Evolutionary conservation across 1,140 invertebrate species (phyloP).

Genomic region (Aradophagus sp.): DNA sequence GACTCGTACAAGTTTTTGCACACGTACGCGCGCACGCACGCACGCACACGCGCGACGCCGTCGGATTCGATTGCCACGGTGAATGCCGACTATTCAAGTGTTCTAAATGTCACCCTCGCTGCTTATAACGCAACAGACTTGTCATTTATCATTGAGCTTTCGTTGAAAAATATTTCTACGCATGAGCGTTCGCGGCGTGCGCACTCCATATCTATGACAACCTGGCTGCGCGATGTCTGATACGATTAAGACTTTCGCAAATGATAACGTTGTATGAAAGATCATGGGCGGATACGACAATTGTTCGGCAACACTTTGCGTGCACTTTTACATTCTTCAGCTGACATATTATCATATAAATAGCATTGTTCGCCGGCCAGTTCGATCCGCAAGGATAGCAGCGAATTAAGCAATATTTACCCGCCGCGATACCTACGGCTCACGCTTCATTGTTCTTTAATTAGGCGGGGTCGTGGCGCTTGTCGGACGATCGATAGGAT

Average conservation of each 20-base stretch:
- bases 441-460: constrained; percentile 26
- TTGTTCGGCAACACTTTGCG: constrained; percentile 43
- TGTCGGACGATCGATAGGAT: too few species aligned
- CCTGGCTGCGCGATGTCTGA: constrained; percentile 44
- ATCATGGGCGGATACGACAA: constrained; percentile 44
- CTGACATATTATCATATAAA: constrained; percentile 48
- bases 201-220: constrained; percentile 42
- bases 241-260: constrained; percentile 56
- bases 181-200: constrained; percentile 41
- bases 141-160: constrained; percentile 55
- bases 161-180: constrained; percentile 56
- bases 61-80: constrained; percentile 42
- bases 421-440: constrained; percentile 29
- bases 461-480: too few species aligned
- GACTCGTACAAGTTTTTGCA: constrained; percentile 3
- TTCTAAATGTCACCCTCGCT: constrained; percentile 65
- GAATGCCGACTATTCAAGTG: constrained; percentile 63
- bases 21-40: neutral
- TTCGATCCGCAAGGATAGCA: constrained; percentile 32
- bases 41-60: constrained; percentile 2
- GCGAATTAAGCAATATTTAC: constrained; percentile 43
- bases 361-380: constrained; percentile 44
- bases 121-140: constrained; percentile 55
- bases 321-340: constrained; percentile 43
- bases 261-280: constrained; percentile 46